These are phyloP conservation scores for Centroberyx gerrardi DNA, from an alignment of 2,797 vertebrate genomes.

Conservation along the genomic window DNA sequence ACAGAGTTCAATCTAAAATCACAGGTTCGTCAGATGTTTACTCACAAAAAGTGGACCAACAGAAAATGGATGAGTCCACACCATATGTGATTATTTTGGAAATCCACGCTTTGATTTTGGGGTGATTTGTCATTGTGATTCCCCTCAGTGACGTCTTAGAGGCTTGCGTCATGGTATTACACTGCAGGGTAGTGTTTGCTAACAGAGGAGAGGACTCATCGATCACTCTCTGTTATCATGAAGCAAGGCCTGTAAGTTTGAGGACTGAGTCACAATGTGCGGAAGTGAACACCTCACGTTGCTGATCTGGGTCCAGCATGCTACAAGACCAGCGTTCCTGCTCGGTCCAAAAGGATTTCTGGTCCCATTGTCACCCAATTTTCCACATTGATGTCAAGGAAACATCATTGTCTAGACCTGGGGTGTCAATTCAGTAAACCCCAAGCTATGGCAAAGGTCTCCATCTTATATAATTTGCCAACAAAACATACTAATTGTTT, in stretches of 20 bases:
- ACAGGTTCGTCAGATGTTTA: conserved; percentile 29
- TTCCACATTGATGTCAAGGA: too few relatives aligned
- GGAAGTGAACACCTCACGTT: not conserved
- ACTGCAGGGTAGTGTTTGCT: not conserved
- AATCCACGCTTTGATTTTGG: conserved; percentile 7
- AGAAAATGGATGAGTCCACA: conserved; percentile 29
- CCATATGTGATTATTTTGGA: not conserved
- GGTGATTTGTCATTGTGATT: conserved; percentile 1
- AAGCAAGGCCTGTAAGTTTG: not conserved
- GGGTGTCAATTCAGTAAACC: not conserved
- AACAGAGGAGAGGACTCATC: not conserved
- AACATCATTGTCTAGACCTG: not conserved
- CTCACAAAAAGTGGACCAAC: conserved; percentile 36
- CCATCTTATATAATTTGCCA: not conserved
- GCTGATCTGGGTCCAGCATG: too few relatives aligned
- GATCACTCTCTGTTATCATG: not conserved
- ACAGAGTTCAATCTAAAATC: conserved; percentile 1
- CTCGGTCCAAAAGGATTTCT: not conserved
- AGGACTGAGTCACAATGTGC: not conserved
- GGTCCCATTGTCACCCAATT: too few relatives aligned
- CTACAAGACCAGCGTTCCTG: too few relatives aligned
- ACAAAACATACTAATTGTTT: not conserved
- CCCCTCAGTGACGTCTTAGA: conserved; percentile 1
- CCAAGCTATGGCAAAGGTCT: not conserved
- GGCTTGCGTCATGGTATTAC: not conserved